phyloP scores from a whole-genome alignment of 2,888 invertebrate species.

The Caenorhabditis sp. region DNA sequence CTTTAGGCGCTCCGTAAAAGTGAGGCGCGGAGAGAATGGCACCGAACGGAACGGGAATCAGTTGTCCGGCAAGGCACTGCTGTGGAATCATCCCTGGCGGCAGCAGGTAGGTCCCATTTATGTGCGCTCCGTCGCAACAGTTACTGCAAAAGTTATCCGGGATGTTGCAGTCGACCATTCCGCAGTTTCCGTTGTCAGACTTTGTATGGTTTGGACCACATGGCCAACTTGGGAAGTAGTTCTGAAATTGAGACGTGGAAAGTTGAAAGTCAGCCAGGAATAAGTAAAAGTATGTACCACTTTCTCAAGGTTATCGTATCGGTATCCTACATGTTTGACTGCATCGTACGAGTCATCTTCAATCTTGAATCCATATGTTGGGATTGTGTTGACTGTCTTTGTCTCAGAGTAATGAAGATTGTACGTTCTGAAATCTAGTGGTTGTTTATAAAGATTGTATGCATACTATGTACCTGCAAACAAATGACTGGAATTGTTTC shows the following conservation, averaged over 20 bases:
- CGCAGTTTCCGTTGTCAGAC: slow-evolving; percentile 43
- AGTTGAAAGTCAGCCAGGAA: not conserved
- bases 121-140: slow-evolving; percentile 56
- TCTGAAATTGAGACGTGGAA: slow-evolving; percentile 28
- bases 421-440: slow-evolving; percentile 55
- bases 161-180: slow-evolving; percentile 37
- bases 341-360: slow-evolving; percentile 64
- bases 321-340: slow-evolving; percentile 60
- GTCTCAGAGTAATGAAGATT: slow-evolving; percentile 58
- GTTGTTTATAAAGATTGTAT: not conserved
- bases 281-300: slow-evolving; percentile 40
- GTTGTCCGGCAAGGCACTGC: slow-evolving; percentile 69
- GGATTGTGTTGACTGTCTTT: slow-evolving; percentile 61
- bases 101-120: slow-evolving; percentile 58
- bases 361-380: slow-evolving; percentile 63
- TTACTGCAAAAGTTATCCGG: slow-evolving; percentile 50
- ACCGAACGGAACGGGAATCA: slow-evolving; percentile 64
- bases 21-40: slow-evolving; percentile 71
- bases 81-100: slow-evolving; percentile 72
- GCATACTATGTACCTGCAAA: slow-evolving; percentile 54
- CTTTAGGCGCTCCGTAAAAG: slow-evolving; percentile 69
- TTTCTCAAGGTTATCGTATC: slow-evolving; percentile 64
- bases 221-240: slow-evolving; percentile 69
- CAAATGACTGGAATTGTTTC: slow-evolving; percentile 71
- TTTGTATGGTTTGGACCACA: slow-evolving; percentile 60